These are phyloP conservation scores for Thereva nobilitata DNA, from an alignment of 2,888 invertebrate species.

Conservation along the genomic window DNA sequence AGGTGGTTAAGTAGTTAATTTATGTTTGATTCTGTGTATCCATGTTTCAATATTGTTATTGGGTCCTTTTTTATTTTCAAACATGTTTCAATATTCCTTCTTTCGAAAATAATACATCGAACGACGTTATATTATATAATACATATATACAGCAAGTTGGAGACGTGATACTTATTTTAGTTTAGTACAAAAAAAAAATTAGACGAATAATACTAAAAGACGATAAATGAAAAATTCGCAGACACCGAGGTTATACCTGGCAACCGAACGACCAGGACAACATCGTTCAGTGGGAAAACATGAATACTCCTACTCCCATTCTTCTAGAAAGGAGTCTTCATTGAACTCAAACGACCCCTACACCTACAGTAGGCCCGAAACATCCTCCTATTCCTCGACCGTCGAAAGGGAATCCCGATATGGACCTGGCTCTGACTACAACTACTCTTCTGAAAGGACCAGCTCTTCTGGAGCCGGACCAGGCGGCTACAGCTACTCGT, in stretches of 20 bases:
- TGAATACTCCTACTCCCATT: constrained; percentile 81
- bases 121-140: constrained; percentile 6
- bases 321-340: constrained; percentile 65
- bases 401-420: constrained; percentile 71
- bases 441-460: constrained; percentile 74
- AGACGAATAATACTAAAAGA: constrained; percentile 13
- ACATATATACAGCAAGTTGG: constrained; percentile 38
- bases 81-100: constrained; percentile 53
- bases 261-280: constrained; percentile 72
- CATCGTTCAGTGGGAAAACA: constrained; percentile 72
- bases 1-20: background rate
- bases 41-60: constrained; percentile 15
- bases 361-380: constrained; percentile 66
- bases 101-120: background rate
- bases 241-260: constrained; percentile 88
- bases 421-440: constrained; percentile 74
- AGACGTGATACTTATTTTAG: background rate
- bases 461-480: constrained; percentile 75
- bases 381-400: constrained; percentile 68
- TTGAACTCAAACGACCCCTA: constrained; percentile 63
- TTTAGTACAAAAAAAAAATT: constrained; percentile 16
- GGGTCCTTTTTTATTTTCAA: constrained; percentile 44
- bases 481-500: constrained; percentile 83
- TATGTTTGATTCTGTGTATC: background rate
- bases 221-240: constrained; percentile 62